Base-by-base conservation (phyloP, 2,797 vertebrate species). In the Lycodopsis pacificus region DNA sequence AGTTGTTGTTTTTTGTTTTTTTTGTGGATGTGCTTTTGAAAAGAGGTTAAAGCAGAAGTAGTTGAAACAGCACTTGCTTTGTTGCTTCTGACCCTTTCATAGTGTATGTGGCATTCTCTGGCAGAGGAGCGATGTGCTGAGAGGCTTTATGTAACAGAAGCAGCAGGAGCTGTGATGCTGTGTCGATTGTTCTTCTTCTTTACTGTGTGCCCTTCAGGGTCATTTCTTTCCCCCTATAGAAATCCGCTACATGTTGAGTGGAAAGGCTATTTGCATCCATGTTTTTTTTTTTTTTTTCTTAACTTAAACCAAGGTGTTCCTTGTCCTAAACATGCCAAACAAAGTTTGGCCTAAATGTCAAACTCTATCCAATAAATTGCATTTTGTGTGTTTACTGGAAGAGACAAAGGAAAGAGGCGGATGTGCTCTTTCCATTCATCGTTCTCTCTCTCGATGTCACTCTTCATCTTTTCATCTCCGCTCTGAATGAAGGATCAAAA, bases 401-500 rank as follows among this genome's bases (percentile, higher is more conserved):
- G 54, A 51, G 56, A 87, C 66, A 86, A 88, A 79, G 71, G 65
- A 65, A 70, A 77, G 69, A 78, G 61, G 67, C 48, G 19, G 59
- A 73, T 71, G 87, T 89, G 62, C 73, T 82, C 54, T 71, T 71
- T 73, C 74, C 27, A 68, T 88, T 86, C 75, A 83, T 56, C 42
- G 5, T 67, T 71, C 59, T 86, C 74, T 46, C 67, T 46, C 67
- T 82, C 75, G 71, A 78, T 90, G 86, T 92, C 89, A 86, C 86
- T 91, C 88, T 74, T 86, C 82, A 86, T 92, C 84, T 89, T 88
- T 93, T 93, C 88, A 92, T 93, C 87, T 88, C 36, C 62, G 71
- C 73, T 82, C 71, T 91, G 83, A 89, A 87, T 73, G 71, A 36
- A 80, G 58, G 80, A 90, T 91, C 85, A 92, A 94, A 94, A 81